Evolutionary conservation across 2,797 vertebrate species (phyloP), one percentile per base, ranked within the genome.

Genomic region (Mus spretus): DNA sequence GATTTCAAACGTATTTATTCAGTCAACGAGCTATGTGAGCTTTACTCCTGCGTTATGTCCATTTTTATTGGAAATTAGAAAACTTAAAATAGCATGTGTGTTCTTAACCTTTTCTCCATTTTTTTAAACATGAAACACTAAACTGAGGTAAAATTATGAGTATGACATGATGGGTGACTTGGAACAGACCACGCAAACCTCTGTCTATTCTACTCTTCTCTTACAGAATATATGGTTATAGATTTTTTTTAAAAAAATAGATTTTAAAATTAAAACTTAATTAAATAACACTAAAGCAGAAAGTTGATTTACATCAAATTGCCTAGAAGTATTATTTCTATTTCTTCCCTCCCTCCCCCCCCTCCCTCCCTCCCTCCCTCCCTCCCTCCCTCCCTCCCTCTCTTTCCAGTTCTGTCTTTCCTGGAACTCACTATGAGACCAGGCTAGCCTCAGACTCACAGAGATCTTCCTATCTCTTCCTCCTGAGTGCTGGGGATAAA

Each of bases 131-230:
- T 83, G 20, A 28, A 67, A 93, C 53, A 61, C 53, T 79, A 31
- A 89, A 67, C 34, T 86, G 55, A 94, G 87, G 88, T 84, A 94
- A 93, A 96, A 77, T 79, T 20, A 59, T 59, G 31, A 22, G 93
- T 12, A 82, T 20, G 59, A 90, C 74, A 87, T 47, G 57, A 14
- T 40, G 75, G 7, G 8, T 80, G 70, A 28, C 47, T 90, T 95
- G 2, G 34, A 80, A 44, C 6, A 3, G 20, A 63, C 31, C 0
- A 10, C 28, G 92, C 82, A 20, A 24, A 72, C 34, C 63, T 93
- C 37, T 47, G 0, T 67, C 47, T 78, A 14, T 92, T 89, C 65
- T 57, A 59, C 67, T 91, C 26, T 55, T 78, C 85, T 50, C 91
- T 9, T 78, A 86, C 1, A 24, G 72, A 96, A 79, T 55, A 57